Evolutionary conservation across 1,140 invertebrate genomes (phyloP), one percentile per base, ranked within the genome.

Genomic region (Solenopsis fugax): DNA sequence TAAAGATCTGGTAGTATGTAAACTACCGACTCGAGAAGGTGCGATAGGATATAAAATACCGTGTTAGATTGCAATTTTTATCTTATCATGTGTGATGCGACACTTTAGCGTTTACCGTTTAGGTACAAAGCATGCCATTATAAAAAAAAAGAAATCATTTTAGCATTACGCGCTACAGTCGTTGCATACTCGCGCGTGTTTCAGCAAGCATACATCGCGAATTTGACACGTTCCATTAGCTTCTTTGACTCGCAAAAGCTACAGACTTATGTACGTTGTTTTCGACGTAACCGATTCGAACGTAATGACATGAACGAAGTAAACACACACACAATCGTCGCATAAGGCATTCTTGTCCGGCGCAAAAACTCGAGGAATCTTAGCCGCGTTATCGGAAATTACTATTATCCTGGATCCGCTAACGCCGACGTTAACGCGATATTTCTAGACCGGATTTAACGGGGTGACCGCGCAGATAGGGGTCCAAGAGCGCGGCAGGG

Each of bases 401-500:
- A 73, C 80, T 82, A 75, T 84, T 84, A 84, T 84, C 80, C 54
- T 9, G 69, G 29, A 84, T 84, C 54, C 69, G 69, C 80, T 60
- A 60, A 52, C 54, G 67, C 9, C 80, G 69, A 60, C 54, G 69
- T 75, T 75, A 75, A 84, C 78, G 67, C 80, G 69, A 73, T 84
- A 84, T 84, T 84, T 73, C 80, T 84, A 84, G 69, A 84, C 41
- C 69, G 69, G 80, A 67, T 80, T 78, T 67, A 86, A 77, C 75
- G 75, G 52, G 62, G 75, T 56, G 52, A 58, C 62, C 60, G 50
- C 34, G 37, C n/a, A 67, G 50, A 80, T 86, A 64, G 84, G 75
- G 37, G 73, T 12, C 41, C 34, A 37, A 34, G 84, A 48, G 48
- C 45, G 52, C 34, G 67, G 7, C 10, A 16, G n/a, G 1, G 0